These are phyloP conservation scores for Sinocyclocheilus rhinocerous DNA, from an alignment of 2,113 vertebrate genomes.

Conservation along the genomic window DNA sequence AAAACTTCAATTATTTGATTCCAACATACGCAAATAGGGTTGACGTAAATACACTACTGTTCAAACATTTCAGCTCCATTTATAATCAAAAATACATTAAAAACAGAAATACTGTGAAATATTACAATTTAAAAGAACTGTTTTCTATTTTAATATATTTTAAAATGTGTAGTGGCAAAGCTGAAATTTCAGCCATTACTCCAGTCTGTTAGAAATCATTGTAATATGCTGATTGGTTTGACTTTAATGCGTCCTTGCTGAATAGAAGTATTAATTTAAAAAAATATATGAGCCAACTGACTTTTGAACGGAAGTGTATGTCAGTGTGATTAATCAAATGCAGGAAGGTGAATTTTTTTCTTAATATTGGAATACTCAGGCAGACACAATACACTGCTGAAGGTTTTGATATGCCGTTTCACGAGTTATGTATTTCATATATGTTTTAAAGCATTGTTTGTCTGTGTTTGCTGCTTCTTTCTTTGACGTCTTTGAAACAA, in stretches of 20 bases:
- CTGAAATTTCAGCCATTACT: background rate
- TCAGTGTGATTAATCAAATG: background rate
- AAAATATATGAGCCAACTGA: background rate
- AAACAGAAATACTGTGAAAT: background rate
- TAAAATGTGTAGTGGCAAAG: background rate
- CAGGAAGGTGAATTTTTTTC: background rate
- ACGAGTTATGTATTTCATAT: background rate
- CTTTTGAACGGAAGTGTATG: background rate
- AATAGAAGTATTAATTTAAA: background rate
- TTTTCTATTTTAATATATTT: background rate
- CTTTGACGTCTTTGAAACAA: background rate
- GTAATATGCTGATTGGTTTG: background rate
- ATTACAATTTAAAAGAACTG: background rate
- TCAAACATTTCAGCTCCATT: background rate
- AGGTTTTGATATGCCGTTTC: background rate
- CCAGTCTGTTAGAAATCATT: background rate
- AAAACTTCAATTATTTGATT: background rate
- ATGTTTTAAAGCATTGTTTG: background rate
- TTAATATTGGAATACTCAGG: background rate
- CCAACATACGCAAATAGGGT: background rate
- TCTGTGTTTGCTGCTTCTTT: background rate
- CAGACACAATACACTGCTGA: background rate
- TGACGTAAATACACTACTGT: background rate
- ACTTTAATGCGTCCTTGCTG: background rate
- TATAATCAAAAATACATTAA: background rate